These are phyloP conservation scores for Zonotrichia albicollis DNA, from an alignment of 2,797 vertebrate species.

Conservation along the genomic window DNA sequence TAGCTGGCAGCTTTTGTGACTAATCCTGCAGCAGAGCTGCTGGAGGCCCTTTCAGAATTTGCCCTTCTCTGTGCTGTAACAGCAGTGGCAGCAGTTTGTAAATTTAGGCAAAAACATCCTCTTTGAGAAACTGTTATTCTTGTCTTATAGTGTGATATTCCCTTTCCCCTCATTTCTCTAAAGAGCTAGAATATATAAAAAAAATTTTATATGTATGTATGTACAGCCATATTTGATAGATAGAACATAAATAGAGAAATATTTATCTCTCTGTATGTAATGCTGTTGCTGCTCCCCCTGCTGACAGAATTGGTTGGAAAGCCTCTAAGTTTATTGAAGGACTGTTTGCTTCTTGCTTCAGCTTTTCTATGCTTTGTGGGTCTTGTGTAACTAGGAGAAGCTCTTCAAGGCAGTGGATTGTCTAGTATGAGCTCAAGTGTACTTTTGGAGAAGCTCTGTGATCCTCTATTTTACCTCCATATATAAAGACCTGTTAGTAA, in stretches of 20 bases:
- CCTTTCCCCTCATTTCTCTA: no score
- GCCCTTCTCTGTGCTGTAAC: background rate
- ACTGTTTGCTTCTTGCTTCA: background rate
- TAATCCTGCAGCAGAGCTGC: slow-evolving; percentile 18
- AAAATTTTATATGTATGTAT: no score
- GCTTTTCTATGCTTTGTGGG: background rate
- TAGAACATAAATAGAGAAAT: background rate
- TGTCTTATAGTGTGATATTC: no score
- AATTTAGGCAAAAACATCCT: slow-evolving; percentile 41
- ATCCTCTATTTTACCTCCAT: background rate
- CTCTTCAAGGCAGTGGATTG: background rate
- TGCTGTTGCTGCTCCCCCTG: background rate
- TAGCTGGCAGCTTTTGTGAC: slow-evolving; percentile 3
- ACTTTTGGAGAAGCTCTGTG: background rate
- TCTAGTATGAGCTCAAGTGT: background rate
- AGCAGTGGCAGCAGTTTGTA: slow-evolving; percentile 28
- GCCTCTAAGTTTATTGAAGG: background rate
- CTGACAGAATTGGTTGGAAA: background rate
- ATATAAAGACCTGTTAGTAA: background rate
- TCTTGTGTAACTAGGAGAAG: background rate
- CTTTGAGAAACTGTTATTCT: no score
- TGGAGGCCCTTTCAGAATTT: slow-evolving; percentile 32
- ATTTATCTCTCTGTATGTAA: background rate
- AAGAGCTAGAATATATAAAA: no score
- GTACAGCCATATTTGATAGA: no score